These are phyloP conservation scores for Belgica antarctica DNA, from an alignment of 2,888 invertebrate species.

Conservation along the genomic window DNA sequence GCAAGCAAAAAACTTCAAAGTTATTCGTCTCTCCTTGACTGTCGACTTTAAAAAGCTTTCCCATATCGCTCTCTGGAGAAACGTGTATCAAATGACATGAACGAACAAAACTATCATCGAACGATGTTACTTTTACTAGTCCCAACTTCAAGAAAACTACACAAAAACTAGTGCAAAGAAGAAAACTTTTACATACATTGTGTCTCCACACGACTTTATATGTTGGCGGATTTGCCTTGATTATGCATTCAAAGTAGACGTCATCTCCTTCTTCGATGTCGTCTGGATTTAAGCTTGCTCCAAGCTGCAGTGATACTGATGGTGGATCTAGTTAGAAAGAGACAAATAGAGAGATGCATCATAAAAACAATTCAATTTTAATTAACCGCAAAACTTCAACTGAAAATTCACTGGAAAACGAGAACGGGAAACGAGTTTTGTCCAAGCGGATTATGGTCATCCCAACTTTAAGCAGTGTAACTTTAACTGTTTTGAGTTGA, in stretches of 20 bases:
- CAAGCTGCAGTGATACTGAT: slow-evolving; percentile 66
- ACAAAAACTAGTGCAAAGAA: background rate
- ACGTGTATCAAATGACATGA: slow-evolving; percentile 5
- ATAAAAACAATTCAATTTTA: too few species aligned
- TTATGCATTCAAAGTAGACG: slow-evolving; percentile 77
- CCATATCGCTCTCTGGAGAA: background rate
- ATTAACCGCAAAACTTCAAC: too few species aligned
- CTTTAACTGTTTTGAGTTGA: too few species aligned
- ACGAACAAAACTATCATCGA: background rate
- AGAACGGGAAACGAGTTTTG: too few species aligned
- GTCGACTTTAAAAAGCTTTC: background rate
- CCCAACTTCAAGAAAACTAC: background rate
- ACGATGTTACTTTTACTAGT: too few species aligned
- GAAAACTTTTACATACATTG: slow-evolving; percentile 63
- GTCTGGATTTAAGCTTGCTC: slow-evolving; percentile 72
- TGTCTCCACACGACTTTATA: slow-evolving; percentile 80
- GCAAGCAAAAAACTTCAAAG: background rate
- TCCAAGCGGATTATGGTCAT: too few species aligned
- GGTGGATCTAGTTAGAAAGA: slow-evolving; percentile 62
- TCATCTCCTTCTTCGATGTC: slow-evolving; percentile 79
- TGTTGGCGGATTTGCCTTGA: slow-evolving; percentile 72
- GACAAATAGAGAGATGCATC: too few species aligned
- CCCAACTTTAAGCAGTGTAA: too few species aligned
- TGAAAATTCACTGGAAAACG: too few species aligned
- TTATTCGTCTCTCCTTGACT: background rate